Base-by-base conservation (phyloP, 2,888 invertebrate genomes). In the Eristalis pertinax region DNA sequence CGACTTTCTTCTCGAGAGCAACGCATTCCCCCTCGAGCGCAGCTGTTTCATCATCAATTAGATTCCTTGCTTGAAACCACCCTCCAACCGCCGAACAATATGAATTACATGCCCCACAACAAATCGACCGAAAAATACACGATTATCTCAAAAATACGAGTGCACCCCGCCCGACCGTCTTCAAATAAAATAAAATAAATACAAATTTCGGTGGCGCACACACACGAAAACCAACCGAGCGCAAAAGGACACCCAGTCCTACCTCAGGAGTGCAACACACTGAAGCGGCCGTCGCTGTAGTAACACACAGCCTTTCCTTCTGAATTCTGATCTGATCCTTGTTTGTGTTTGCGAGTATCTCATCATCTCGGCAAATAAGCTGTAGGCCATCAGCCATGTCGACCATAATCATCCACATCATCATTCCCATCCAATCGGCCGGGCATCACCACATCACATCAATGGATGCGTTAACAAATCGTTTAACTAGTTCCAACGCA, bases 391-490 rank as follows among this genome's bases (percentile, higher is more conserved):
- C n/a, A n/a, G n/a, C n/a, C 72, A 63, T 76, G 78, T 68, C 77
- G 77, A 77, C 80, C 80, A 80, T 83, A 76, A 87, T 76, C 77
- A 82, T 63, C 83, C 19, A 19, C 50, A 50, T 50, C 50, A 50
- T 50, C 50, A 4, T 50, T 15, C 70, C 86, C 75, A 77, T 78
- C 38, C 38, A 13, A 38, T 38, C 13, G 38, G 38, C 72, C 60
- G 60, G 64, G 64, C 84, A 84, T 84, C 84, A 85, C 76, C 79
- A 69, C 26, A 38, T 72, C 38, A 75, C 70, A 83, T 84, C 83
- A 76, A 60, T 73, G 73, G 58, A 80, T 84, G 87, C 87, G 87
- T 87, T 84, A 87, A 84, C 79, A 84, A 87, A 87, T 84, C 87
- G 79, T 84, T 87, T 87, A 87, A 68, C 78, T 87, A 87, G 67